Evolutionary conservation across 2,113 vertebrate genomes (phyloP), one percentile per base, ranked within the genome.

Genomic region (Indicator indicator): DNA sequence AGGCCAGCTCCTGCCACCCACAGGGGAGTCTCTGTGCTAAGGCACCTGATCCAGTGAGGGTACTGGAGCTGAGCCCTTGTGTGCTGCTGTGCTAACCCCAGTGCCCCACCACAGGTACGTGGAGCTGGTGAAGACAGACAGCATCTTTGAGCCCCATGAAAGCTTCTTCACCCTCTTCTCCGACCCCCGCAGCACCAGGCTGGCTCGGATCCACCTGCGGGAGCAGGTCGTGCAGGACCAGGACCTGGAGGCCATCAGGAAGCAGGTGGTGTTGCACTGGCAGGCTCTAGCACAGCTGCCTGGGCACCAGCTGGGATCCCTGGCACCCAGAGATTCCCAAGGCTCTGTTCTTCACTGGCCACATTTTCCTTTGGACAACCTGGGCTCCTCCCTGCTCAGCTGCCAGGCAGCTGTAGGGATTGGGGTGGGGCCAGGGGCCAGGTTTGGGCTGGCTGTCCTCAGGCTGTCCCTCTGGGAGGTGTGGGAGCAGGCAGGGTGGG

Each of bases 161-260:
- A 99, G 98, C 88, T 99, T 99, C 97, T 99, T 99, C 97, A 99
- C 98, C 74, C 98, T 99, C 16, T 99, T 99, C 97, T 98, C 99
- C 0, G 99, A 99, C 86, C 99, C 99, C 4, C 98, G 98, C 52
- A 99, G 98, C 98, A 99, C 99, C 62, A 98, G 99, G 69, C 98
- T 99, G 48, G 99, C 98, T 73, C 97, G 99, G 38, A 98, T 99
- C 71, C 99, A 99, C 95, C 97, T 99, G 86, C 97, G 98, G 21
- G 99, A 99, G 30, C 98, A 99, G 86, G 97, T 98, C 11, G 98
- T 99, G 12, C 98, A 98, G 69, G 99, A 99, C 97, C 98, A 98
- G 96, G 99, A 99, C 95, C 97, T 99, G 92, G 99, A 99, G 90
- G 99, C 99, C 94, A 99, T 99, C 81, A 97, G 97, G 40, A 99